Percentiles rank a stretch among this genome's conserved stretches.
Evolutionary conservation across 2,888 invertebrate genomes (phyloP).

Genomic region (Erannis defoliaria): DNA sequence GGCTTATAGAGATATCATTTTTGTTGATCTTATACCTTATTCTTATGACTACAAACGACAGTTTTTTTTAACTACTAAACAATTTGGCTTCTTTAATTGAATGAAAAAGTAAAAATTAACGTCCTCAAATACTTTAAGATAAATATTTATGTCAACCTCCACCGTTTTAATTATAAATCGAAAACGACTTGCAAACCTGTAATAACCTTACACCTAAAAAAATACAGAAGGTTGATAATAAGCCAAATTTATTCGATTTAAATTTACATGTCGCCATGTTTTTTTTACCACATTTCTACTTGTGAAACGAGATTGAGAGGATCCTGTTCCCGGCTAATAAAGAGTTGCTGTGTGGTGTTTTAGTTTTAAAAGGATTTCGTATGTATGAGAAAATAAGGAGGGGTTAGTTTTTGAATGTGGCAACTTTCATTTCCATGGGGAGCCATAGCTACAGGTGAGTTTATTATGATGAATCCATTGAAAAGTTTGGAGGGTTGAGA

Average conservation of each 20-base stretch:
- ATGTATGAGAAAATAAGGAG: slow-evolving; percentile 22
- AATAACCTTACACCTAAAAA: no score
- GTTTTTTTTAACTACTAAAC: no score
- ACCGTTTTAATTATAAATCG: no score
- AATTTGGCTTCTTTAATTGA: no score
- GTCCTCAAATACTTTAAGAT: no score
- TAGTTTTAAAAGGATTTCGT: slow-evolving; percentile 29
- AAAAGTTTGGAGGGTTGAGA: slow-evolving; percentile 3
- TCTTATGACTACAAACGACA: no score
- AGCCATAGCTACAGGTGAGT: slow-evolving; percentile 13
- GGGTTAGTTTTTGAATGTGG: slow-evolving; percentile 18
- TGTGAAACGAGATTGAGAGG: slow-evolving; percentile 42
- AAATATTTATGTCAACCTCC: no score
- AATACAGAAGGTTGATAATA: no score
- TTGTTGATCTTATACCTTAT: no score
- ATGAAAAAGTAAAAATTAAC: no score
- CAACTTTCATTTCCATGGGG: slow-evolving; percentile 18
- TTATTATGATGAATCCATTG: slow-evolving; percentile 18
- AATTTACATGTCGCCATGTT: background rate
- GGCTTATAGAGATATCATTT: no score
- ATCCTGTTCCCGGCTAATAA: slow-evolving; percentile 55
- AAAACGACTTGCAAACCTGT: no score
- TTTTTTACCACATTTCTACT: slow-evolving; percentile 31
- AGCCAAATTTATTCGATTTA: background rate
- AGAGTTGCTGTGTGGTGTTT: slow-evolving; percentile 40